Evolutionary conservation across 2,888 invertebrate species (phyloP).

Genomic region (Lathronympha strigana): DNA sequence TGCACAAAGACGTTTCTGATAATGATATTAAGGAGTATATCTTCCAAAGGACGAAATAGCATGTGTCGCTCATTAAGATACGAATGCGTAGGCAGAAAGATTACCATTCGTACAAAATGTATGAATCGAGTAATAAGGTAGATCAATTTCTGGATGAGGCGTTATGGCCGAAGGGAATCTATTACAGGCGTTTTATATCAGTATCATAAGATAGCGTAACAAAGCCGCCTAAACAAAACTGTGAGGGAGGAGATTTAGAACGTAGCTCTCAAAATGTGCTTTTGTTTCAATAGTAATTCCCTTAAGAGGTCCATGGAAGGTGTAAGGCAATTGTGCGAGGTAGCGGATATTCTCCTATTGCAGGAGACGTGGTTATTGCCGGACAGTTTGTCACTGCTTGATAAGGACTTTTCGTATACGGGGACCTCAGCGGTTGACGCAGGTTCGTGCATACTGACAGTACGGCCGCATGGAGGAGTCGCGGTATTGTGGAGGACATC

Average conservation of each 20-base stretch:
- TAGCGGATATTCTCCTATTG: not conserved
- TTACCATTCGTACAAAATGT: constrained; percentile 42
- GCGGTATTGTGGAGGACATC: constrained; percentile 1
- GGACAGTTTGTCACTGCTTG: not conserved
- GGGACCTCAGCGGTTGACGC: constrained; percentile 6
- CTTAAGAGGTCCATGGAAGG: not conserved
- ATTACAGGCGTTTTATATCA: not conserved
- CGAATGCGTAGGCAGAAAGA: constrained; percentile 18
- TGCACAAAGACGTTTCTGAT: not conserved
- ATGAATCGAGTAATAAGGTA: constrained; percentile 33
- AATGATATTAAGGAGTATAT: constrained; percentile 7
- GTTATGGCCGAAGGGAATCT: constrained; percentile 43
- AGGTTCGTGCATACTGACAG: not conserved
- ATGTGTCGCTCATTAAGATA: constrained; percentile 15
- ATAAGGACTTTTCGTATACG: not conserved
- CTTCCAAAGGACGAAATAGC: not conserved
- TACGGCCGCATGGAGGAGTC: constrained; percentile 1
- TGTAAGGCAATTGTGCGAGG: not conserved
- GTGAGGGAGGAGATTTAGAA: not conserved
- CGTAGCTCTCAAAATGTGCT: not conserved
- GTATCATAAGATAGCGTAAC: not conserved
- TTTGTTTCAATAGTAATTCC: constrained; percentile 1
- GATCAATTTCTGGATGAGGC: constrained; percentile 30
- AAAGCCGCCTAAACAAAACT: not conserved
- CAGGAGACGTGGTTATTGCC: not conserved